phyloP scores from a whole-genome alignment of 2,888 invertebrate genomes.

The Limulus polyphemus region DNA sequence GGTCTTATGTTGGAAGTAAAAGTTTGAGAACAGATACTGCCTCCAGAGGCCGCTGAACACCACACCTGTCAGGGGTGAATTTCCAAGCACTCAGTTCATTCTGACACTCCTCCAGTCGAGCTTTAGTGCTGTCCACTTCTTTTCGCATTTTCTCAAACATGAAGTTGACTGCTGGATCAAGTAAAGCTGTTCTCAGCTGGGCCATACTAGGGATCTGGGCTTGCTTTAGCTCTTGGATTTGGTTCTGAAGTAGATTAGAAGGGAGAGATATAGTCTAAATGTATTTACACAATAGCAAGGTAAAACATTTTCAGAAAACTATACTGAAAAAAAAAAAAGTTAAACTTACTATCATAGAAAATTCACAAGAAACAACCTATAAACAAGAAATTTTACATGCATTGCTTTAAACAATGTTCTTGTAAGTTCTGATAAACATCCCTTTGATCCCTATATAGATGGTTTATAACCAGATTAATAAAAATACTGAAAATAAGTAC shows the following conservation, averaged over 20 bases:
- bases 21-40: constrained; percentile 11
- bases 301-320: too few species aligned
- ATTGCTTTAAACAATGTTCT: too few species aligned
- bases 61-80: constrained; percentile 88
- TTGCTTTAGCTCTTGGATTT: constrained; percentile 84
- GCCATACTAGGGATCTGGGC: constrained; percentile 65
- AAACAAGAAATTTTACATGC: too few species aligned
- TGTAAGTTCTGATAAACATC: too few species aligned
- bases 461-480: too few species aligned
- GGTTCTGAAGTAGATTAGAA: constrained; percentile 63
- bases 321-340: too few species aligned
- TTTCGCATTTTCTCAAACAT: constrained; percentile 78
- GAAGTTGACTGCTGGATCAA: constrained; percentile 92
- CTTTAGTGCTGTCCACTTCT: constrained; percentile 76
- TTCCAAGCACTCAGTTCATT: constrained; percentile 98
- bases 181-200: constrained; percentile 63
- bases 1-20: constrained; percentile 17
- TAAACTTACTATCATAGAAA: too few species aligned
- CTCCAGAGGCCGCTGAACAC: constrained; percentile 5
- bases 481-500: too few species aligned
- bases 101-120: constrained; percentile 88
- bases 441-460: too few species aligned
- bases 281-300: constrained; percentile 19
- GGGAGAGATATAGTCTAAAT: constrained; percentile 2
- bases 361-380: too few species aligned